Conservation (phyloP, 2,113 vertebrate species). For the Furnarius figulus region DNA sequence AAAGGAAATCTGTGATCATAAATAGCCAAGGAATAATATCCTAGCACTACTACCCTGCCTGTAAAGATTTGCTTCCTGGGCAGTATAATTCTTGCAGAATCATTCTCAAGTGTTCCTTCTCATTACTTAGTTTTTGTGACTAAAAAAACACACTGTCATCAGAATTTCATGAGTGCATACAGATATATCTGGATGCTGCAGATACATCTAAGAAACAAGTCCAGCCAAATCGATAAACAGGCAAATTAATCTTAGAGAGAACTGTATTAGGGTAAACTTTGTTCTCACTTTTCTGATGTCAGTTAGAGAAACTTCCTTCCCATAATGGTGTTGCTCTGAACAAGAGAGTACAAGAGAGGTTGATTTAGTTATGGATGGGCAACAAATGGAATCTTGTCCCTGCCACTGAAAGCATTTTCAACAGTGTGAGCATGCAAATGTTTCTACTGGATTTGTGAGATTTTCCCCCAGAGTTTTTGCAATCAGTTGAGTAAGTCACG, state of each 20-base stretch:
- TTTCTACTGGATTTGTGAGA: not conserved
- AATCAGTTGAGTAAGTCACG: not conserved
- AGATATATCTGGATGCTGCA: not conserved
- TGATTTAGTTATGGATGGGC: not conserved
- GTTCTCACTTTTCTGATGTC: not conserved
- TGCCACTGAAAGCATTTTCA: not conserved
- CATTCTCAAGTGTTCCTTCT: not conserved
- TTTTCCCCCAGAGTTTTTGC: not conserved
- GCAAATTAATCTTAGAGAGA: not conserved
- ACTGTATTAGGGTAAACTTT: not conserved
- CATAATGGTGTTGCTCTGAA: fast-evolving
- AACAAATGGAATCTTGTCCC: not conserved
- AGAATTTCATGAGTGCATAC: not conserved
- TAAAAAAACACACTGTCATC: not conserved
- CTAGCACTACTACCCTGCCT: not conserved
- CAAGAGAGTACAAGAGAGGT: not conserved
- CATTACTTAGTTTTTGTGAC: not conserved
- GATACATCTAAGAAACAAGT: not conserved
- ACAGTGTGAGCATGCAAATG: not conserved
- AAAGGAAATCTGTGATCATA: not conserved
- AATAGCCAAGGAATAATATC: not conserved
- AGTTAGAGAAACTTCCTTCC: not conserved
- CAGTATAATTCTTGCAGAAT: not conserved
- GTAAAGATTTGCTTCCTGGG: not conserved
- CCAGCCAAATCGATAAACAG: not conserved